Evolutionary conservation across 2,797 vertebrate genomes (phyloP), one percentile per base, ranked within the genome.

Genomic region (Xerus rutilus): DNA sequence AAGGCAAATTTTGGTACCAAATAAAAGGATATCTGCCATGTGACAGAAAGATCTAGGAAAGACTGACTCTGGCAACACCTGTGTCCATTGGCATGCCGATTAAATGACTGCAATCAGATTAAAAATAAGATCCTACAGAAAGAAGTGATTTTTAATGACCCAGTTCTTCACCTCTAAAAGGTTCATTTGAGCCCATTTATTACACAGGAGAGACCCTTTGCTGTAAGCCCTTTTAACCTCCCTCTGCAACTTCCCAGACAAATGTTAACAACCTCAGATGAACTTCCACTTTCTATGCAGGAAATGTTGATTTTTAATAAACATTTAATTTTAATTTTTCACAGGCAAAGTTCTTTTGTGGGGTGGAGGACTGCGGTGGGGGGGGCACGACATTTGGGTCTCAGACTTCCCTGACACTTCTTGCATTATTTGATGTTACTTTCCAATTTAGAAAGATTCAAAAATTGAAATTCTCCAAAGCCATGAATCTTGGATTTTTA

Each of bases 391-490:
- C 21, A 89, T 77, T 89, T 87, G 54, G 7, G 10, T 64, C 11
- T 32, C 14, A 87, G 32, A 89, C 23, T 14, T 73, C 0, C 77
- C n/a, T 81, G n/a, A 86, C 35, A 69, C 12, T 52, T 86, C 69
- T 78, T 86, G 32, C 5, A 65, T 82, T 28, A 30, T 73, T 70
- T 78, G 25, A 54, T 70, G 30, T n/a, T 57, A 39, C 15, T 54
- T 87, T 84, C 17, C 57, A 86, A 86, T 65, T 67, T 4, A 62
- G 45, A 86, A 59, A 95, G 52, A 94, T n/a, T 91, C 39, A 54
- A 65, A 65, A 65, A 70, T 65, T 35, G 32, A 79, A 95, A 67
- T 32, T 83, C 43, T 74, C n/a, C 20, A 57, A 91, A 81, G 32
- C 49, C 81, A 35, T 69, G 18, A 86, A 64, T 59, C 1, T 43